phyloP scores from a whole-genome alignment of 2,113 vertebrate genomes.

The Nesospiza acunhae region DNA sequence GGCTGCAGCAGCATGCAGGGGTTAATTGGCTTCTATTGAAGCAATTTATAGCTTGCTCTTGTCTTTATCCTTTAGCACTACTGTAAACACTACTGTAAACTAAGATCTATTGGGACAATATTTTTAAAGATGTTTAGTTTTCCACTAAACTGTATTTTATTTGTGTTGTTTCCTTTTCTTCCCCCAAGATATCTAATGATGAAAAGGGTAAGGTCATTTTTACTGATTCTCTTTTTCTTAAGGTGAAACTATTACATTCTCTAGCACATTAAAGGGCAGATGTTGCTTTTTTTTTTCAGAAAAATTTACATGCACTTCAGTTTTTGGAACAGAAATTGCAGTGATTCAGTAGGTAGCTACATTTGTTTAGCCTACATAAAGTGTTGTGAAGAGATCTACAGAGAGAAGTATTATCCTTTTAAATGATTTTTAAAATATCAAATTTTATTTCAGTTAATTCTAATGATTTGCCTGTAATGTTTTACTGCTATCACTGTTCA shows the following conservation, averaged over 20 bases:
- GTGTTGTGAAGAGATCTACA: neutral
- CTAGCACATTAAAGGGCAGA: conserved; percentile 53
- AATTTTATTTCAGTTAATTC: conserved; percentile 49
- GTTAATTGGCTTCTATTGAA: conserved; percentile 73
- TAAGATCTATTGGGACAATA: conserved; percentile 51
- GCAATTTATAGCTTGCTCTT: conserved; percentile 47
- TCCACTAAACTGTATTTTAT: conserved; percentile 60
- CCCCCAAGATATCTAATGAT: conserved; percentile 17
- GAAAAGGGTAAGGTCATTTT: conserved; percentile 19
- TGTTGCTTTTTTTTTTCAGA: conserved; percentile 25
- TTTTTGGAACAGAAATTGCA: neutral
- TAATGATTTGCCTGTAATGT: conserved; percentile 55
- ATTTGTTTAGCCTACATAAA: conserved; percentile 13
- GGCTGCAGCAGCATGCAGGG: conserved; percentile 1
- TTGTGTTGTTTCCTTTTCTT: conserved; percentile 52
- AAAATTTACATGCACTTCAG: conserved; percentile 64
- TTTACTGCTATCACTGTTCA: conserved; percentile 56
- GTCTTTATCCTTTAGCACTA: conserved; percentile 55
- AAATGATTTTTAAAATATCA: conserved; percentile 35
- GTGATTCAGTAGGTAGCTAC: neutral
- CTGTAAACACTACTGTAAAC: conserved; percentile 30
- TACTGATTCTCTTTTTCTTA: conserved; percentile 35
- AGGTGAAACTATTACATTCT: conserved; percentile 52
- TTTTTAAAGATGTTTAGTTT: conserved; percentile 64
- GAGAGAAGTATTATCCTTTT: neutral